Evolutionary conservation across 2,113 vertebrate genomes (phyloP), one percentile per base, ranked within the genome.

Genomic region (Gymnorhina tibicen): DNA sequence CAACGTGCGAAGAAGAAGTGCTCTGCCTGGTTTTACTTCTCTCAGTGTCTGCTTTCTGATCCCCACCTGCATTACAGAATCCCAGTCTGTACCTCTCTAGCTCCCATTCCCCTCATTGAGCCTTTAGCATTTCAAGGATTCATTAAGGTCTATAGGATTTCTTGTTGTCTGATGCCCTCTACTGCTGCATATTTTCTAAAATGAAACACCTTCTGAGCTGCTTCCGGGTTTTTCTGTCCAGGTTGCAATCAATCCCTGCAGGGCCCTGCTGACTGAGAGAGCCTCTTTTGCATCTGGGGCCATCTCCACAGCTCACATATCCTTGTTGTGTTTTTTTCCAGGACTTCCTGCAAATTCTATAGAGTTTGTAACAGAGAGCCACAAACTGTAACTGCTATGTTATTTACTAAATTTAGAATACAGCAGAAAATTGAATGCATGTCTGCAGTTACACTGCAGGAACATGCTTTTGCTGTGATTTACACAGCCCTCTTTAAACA

Each of bases 111-210:
- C 11, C 18, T 63, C 27, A 24, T 0, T 8, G 10, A 27, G 39
- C 32, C 18, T 35, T 47, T 22, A 64, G 12, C 0, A 0, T 10
- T 79, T 46, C 47, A 73, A 60, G 14, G 10, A 60, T 24, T 72
- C 35, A 23, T 23, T 47, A 30, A 35, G 0, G 3, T 17, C 8
- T 21, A 3, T 7, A 60, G 17, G 3, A 82, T 94, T 82, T 81
- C 68, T 87, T 95, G 37, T 79, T 53, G 11, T 46, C 73, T 79
- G 77, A 53, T 91, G 91, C 80, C 91, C 84, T 85, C 94, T 96
- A 69, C 77, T 91, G 91, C 60, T 75, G 13, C 21, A 2, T 20
- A 3, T 44, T 93, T 77, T 85, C 46, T 49, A 10, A 74, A 47
- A 66, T 35, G 24, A 74, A 85, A 53, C 5, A 56, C 11, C 11